Evolutionary conservation across 1,140 invertebrate species (phyloP).

Genomic region (Danaus melanippus): DNA sequence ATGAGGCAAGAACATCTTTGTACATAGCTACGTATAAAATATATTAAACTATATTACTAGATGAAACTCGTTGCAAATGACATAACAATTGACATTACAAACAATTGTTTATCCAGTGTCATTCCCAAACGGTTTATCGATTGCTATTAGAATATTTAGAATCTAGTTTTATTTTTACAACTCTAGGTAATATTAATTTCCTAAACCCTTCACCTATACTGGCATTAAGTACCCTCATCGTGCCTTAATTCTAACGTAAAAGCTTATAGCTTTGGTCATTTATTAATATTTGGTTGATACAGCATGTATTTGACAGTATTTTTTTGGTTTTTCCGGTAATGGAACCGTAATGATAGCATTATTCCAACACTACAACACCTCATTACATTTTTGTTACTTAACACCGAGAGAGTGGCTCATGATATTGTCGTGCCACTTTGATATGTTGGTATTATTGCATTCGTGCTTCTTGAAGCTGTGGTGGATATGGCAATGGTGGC

Average conservation of each 20-base stretch:
- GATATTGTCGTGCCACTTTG: not conserved
- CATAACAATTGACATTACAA: not conserved
- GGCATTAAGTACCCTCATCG: conserved; percentile 32
- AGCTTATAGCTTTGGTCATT: conserved; percentile 66
- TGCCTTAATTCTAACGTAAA: conserved; percentile 46
- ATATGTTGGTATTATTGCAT: conserved; percentile 55
- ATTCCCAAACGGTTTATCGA: conserved; percentile 10
- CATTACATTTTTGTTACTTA: conserved; percentile 12
- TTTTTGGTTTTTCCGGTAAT: conserved; percentile 37
- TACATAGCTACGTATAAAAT: conserved; percentile 33
- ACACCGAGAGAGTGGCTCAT: too few species aligned
- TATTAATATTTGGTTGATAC: conserved; percentile 51
- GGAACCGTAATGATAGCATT: conserved; percentile 12
- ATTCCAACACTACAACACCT: conserved; percentile 10
- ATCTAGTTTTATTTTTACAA: conserved; percentile 16
- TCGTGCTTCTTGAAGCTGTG: conserved; percentile 66
- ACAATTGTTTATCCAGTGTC: not conserved
- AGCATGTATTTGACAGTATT: conserved; percentile 29
- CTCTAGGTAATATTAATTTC: conserved; percentile 12
- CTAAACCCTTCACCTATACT: conserved; percentile 21
- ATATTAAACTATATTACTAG: conserved; percentile 12
- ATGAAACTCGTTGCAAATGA: conserved; percentile 11
- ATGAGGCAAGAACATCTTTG: conserved; percentile 50
- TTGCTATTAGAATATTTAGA: not conserved
- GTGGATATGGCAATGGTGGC: conserved; percentile 60